Evolutionary conservation across 2,888 invertebrate species (phyloP), one percentile per base, ranked within the genome.

Genomic region (Furcula furcula): DNA sequence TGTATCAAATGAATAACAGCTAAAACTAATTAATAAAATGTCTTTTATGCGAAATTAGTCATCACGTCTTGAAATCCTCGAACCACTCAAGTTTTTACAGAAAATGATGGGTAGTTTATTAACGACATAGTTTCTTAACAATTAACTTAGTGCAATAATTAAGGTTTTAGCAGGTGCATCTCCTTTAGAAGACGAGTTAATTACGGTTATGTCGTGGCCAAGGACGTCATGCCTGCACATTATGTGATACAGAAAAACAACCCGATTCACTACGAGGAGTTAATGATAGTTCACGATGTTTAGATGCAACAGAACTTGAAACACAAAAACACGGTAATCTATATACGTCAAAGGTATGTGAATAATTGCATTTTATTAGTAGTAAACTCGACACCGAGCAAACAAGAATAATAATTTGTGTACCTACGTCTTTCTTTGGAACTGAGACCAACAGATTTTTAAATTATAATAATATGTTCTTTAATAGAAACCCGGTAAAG

Each of bases 81-180:
- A n/a, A 16, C 16, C 16, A 16, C 4, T 16, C 16, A 16, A 16
- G 16, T 16, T 4, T 16, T 3, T 16, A 16, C 16, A 4, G 6
- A 16, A 16, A 4, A 16, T 4, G 6, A 16, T 16, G 26, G 30
- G 9, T 14, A 19, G 13, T 25, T 11, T 7, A 25, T 25, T 6
- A 26, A 26, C 26, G 13, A 26, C 7, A 7, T 7, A 16, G 3
- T 16, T 4, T 20, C 2, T n/a, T 15, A 67, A 72, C 68, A 76
- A 78, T 80, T 77, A 78, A 58, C 63, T 65, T 62, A 35, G 63
- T 48, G 57, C 55, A 74, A 74, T 73, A 76, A 79, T 68, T 66
- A 65, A 57, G 46, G 72, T 74, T 76, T 80, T 78, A 76, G 74
- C 85, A 86, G 85, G 77, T 85, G 84, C 73, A 75, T 59, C 50